Conservation (phyloP, 2,888 invertebrate genomes). For the Macropis europaea region DNA sequence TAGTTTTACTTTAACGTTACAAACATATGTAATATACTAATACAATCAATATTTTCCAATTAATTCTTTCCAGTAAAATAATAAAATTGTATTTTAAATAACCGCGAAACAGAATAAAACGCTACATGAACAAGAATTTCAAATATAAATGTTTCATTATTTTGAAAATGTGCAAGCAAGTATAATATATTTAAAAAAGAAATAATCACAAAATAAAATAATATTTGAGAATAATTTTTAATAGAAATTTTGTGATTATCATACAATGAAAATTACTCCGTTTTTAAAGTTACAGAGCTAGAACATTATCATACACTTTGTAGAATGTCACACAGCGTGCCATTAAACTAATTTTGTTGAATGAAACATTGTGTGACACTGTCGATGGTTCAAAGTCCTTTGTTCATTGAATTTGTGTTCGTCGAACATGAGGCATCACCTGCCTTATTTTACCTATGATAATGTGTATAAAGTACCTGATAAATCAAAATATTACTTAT, state of each 20-base stretch:
- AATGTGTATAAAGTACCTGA: constrained; percentile 80
- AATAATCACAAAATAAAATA: neutral
- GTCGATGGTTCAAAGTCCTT: neutral
- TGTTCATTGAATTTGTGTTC: constrained; percentile 49
- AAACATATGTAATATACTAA: too few relatives aligned
- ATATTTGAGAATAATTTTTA: too few relatives aligned
- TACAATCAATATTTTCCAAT: too few relatives aligned
- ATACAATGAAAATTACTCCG: neutral
- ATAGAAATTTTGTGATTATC: neutral
- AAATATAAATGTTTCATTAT: too few relatives aligned
- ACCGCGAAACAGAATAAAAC: too few relatives aligned
- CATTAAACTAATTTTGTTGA: constrained; percentile 1
- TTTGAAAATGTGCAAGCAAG: too few relatives aligned
- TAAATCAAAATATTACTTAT: constrained; percentile 64
- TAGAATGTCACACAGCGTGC: constrained; percentile 6
- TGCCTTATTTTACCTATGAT: constrained; percentile 73
- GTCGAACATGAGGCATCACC: constrained; percentile 56
- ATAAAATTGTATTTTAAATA: too few relatives aligned
- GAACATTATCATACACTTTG: constrained; percentile 18
- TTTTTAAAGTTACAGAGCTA: neutral
- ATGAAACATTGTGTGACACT: neutral
- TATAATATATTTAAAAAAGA: too few relatives aligned
- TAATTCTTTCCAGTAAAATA: too few relatives aligned
- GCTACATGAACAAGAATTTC: too few relatives aligned
- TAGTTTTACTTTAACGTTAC: too few relatives aligned